A percentile compares a stretch with the other conserved stretches of the same genome.
phyloP scores from a whole-genome alignment of 2,113 vertebrate genomes.

The Hemichromis elongatus region DNA sequence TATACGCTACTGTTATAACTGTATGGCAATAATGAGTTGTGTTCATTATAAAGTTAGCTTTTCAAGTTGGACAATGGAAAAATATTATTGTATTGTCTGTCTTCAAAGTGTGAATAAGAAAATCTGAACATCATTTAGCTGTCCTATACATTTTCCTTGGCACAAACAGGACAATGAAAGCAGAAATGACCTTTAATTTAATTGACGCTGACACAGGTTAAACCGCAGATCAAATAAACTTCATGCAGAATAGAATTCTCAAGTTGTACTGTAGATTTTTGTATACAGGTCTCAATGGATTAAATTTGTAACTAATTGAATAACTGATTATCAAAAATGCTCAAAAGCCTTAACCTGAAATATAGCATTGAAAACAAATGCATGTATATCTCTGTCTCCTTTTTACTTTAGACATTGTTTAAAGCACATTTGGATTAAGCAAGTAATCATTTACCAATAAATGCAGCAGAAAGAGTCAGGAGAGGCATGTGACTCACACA shows the following conservation, averaged over 20 bases:
- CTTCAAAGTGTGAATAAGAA: neutral
- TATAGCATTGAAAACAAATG: neutral
- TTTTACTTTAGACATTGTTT: neutral
- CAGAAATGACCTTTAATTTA: neutral
- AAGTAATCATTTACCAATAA: conserved; percentile 35
- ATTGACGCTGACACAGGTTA: neutral
- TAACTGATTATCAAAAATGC: neutral
- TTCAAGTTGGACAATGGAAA: neutral
- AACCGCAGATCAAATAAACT: neutral
- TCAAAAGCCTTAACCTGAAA: neutral
- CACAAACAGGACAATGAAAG: neutral
- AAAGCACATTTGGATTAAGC: neutral
- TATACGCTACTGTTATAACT: neutral
- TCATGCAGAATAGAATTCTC: neutral
- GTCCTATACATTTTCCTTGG: neutral
- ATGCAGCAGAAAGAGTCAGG: neutral
- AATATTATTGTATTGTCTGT: neutral
- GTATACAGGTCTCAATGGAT: neutral
- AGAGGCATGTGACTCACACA: conserved; percentile 43
- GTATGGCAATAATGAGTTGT: neutral
- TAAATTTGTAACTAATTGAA: neutral
- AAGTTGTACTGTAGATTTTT: neutral
- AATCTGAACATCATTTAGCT: neutral
- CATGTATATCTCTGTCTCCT: neutral
- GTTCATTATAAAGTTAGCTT: neutral